Evolutionary conservation across 2,797 vertebrate genomes (phyloP).

Genomic region (Sebastes trivittatus): DNA sequence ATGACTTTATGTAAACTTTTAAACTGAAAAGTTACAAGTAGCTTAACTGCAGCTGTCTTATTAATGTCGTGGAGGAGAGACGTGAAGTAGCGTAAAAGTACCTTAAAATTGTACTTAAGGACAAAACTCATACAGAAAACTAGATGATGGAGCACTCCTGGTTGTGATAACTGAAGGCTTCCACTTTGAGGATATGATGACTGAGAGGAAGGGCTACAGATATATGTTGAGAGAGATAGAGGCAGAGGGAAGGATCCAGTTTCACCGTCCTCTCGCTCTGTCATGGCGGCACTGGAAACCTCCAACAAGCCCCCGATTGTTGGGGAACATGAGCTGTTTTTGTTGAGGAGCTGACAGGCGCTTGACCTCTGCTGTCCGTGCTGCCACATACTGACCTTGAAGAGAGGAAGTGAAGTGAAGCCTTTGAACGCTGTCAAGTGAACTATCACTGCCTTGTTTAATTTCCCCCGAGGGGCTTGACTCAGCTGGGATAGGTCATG

Average conservation of each 20-base stretch:
- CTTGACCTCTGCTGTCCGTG: conserved; percentile 75
- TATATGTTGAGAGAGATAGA: background rate
- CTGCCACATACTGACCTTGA: conserved; percentile 61
- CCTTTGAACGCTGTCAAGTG: conserved; percentile 67
- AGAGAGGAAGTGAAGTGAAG: conserved; percentile 59
- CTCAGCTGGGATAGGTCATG: background rate
- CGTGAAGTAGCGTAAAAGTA: background rate
- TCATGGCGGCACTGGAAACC: conserved; percentile 28
- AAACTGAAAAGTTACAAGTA: background rate
- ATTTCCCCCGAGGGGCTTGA: conserved; percentile 30
- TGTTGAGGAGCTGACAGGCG: conserved; percentile 69
- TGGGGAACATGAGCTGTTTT: conserved; percentile 74
- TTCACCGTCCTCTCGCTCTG: conserved; percentile 41
- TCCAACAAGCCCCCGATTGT: conserved; percentile 78
- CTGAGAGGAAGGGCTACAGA: conserved; percentile 6
- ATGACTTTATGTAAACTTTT: background rate
- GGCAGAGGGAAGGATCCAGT: conserved; percentile 45
- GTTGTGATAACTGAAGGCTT: background rate
- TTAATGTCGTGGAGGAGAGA: background rate
- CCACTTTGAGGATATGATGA: background rate
- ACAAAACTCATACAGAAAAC: background rate
- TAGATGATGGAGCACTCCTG: background rate
- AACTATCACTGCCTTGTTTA: conserved; percentile 57
- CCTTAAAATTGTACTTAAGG: background rate
- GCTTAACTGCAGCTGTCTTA: background rate